Evolutionary conservation across 2,797 vertebrate species (phyloP).

Genomic region (Coluber constrictor): DNA sequence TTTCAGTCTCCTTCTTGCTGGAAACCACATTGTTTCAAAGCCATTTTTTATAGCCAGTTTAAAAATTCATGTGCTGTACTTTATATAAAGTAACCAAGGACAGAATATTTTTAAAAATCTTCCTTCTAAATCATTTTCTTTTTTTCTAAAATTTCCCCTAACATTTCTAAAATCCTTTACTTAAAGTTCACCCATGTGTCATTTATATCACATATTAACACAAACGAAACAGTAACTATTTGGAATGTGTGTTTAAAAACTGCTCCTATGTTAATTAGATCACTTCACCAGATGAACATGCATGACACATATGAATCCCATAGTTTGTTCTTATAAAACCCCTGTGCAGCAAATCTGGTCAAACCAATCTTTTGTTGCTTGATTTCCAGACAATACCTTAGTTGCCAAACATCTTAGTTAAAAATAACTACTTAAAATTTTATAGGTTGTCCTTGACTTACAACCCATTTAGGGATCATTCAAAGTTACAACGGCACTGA

Average conservation of each 20-base stretch:
- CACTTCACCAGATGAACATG: slow-evolving; percentile 22
- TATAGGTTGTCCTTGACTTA: background rate
- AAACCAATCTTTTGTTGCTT: slow-evolving; percentile 2
- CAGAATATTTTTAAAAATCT: background rate
- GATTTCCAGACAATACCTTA: slow-evolving; percentile 14
- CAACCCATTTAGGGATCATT: background rate
- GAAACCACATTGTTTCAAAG: slow-evolving; percentile 30
- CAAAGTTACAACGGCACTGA: background rate
- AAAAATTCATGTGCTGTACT: background rate
- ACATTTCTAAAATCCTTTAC: slow-evolving; percentile 61
- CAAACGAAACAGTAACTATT: slow-evolving; percentile 36
- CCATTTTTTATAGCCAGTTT: slow-evolving; percentile 14
- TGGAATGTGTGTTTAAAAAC: slow-evolving; percentile 27
- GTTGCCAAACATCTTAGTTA: slow-evolving; percentile 18
- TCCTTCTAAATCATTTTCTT: slow-evolving; percentile 35
- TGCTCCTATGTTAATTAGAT: slow-evolving; percentile 34
- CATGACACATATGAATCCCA: background rate
- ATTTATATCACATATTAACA: slow-evolving; percentile 36
- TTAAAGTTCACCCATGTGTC: slow-evolving; percentile 56
- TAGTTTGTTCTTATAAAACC: slow-evolving; percentile 30
- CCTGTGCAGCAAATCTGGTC: background rate
- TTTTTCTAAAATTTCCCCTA: slow-evolving; percentile 51
- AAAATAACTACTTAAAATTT: background rate
- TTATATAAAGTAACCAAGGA: background rate
- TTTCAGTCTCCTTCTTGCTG: slow-evolving; percentile 47